Base-by-base conservation (phyloP, 2,888 invertebrate genomes). In the Amiota mariae region DNA sequence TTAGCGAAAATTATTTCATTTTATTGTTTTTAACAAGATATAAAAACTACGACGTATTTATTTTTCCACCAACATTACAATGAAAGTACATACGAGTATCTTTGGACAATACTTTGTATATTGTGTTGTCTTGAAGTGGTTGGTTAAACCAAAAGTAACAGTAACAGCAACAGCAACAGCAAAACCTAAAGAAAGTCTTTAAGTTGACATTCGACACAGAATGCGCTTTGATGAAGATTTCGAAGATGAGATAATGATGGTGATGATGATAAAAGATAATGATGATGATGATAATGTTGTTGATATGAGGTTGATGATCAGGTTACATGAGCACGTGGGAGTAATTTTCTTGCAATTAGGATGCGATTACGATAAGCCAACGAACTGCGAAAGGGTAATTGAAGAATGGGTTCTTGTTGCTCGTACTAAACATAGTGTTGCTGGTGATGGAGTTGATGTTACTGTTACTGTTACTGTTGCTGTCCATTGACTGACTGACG, bases 271-370 rank as follows among this genome's bases (percentile, higher is more conserved):
- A n/a, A n/a, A n/a, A n/a, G 63, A 63, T 18, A 1, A 66, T 49
- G 48, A 15, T 15, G 36, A 49, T 15, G 12, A 48, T 56, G 57
- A 18, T 66, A 20, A 18, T 20, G 48, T 15, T 66, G 66, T 12
- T n/a, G 46, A n/a, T 61, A 24, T 10, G 18, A 64, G 76, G 77
- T 77, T 81, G 84, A 84, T 85, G 89, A 89, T 89, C 89, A 84
- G 85, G 89, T 89, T 89, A 89, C 89, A 79, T 78, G 81, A 82
- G 84, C 89, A 89, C 89, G 89, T 89, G 89, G 87, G 88, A 88
- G 89, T 89, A 89, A 89, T 89, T 89, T 89, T 87, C 82, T 85
- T 88, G 89, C 89, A 89, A 89, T 89, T 89, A 89, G 88, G 90
- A 89, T 89, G 88, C 88, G 88, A 88, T 88, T 88, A 88, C 88